Base-by-base conservation (phyloP, 2,797 vertebrate species). In the Nothura maculosa region DNA sequence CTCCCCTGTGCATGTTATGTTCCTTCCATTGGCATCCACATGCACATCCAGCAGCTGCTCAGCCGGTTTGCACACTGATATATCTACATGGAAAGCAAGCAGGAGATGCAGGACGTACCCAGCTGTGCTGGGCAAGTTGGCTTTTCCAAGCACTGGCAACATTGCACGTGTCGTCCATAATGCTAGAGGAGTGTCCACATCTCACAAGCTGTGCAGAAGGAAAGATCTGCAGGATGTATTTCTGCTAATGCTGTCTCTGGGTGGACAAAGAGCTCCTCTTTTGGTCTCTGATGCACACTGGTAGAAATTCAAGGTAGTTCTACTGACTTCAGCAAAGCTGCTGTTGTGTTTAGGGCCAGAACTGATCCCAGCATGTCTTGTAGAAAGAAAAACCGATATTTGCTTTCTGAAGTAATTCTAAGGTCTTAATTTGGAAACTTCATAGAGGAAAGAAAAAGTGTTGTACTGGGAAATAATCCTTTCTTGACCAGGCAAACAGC, bases 51-150 rank as follows among this genome's bases (percentile, higher is more conserved):
- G 32, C 24, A 13, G 14, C 36, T 12, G 32, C 15, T 45, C 6
- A 73, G 7, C 55, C 83, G 47, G 0, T 36, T 85, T 79, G 48
- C 34, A 3, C n/a, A 9, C 7, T 32, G 43, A 21, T 78, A 42
- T 22, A 75, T 50, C 47, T 18, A 47, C 47, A 40, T 0, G 3
- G 4, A 45, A 73, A 86, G 55, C 60, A 58, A 40, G 34, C 12
- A 13, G 47, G 69, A 68, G 69, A 43, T 68, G 62, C 34, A 42
- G n/a, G 5, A 55, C 34, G 15, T 0, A 34, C 45, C 0, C 0
- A 78, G 24, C 0, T 4, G 25, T 21, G 54, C 10, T 27, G 15
- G 43, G 24, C n/a, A 68, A 45, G 16, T 48, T 48, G 22, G 42
- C 45, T 36, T 62, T 82, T 80, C 72, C 9, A 67, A 40, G 15